These are phyloP conservation scores for Plodia interpunctella DNA, from an alignment of 1,140 invertebrate genomes.

Conservation along the genomic window DNA sequence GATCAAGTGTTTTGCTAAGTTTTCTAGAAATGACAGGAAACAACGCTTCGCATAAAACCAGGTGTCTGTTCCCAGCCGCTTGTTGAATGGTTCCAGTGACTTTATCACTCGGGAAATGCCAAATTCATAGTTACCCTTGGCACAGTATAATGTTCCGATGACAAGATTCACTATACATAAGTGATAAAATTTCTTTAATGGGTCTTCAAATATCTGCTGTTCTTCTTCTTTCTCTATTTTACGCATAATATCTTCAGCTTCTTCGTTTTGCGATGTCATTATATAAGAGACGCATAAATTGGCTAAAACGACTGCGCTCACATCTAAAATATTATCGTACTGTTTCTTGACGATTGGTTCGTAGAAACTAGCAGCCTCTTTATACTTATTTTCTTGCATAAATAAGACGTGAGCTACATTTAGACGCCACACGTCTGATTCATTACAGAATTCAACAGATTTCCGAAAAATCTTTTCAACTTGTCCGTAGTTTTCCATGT, in stretches of 20 bases:
- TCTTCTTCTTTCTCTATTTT: slow-evolving; percentile 99
- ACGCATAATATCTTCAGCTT: slow-evolving; percentile 99
- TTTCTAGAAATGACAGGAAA: slow-evolving; percentile 95
- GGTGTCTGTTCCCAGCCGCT: slow-evolving; percentile 96
- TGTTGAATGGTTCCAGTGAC: slow-evolving; percentile 96
- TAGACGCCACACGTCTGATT: slow-evolving; percentile 97
- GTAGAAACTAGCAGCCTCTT: slow-evolving; percentile 98
- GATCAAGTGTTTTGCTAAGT: slow-evolving; percentile 94
- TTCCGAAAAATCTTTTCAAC: slow-evolving; percentile 97
- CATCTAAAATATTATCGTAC: slow-evolving; percentile 95
- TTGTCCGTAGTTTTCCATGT: slow-evolving; percentile 95
- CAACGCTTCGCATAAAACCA: slow-evolving; percentile 98
- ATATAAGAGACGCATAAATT: slow-evolving; percentile 99
- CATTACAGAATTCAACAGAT: slow-evolving; percentile 98
- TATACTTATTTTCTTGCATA: slow-evolving; percentile 99
- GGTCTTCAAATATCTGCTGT: slow-evolving; percentile 92
- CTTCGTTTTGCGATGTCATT: slow-evolving; percentile 99
- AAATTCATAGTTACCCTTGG: slow-evolving; percentile 99
- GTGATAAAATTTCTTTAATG: slow-evolving; percentile 97
- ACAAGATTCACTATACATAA: slow-evolving; percentile 99
- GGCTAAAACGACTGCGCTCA: slow-evolving; percentile 97
- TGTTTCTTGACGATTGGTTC: slow-evolving; percentile 98
- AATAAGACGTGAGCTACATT: slow-evolving; percentile 99
- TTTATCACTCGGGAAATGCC: slow-evolving; percentile 98
- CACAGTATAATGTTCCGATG: slow-evolving; percentile 98